Evolutionary conservation across 2,888 invertebrate species (phyloP).

Genomic region (Tillus elongatus): DNA sequence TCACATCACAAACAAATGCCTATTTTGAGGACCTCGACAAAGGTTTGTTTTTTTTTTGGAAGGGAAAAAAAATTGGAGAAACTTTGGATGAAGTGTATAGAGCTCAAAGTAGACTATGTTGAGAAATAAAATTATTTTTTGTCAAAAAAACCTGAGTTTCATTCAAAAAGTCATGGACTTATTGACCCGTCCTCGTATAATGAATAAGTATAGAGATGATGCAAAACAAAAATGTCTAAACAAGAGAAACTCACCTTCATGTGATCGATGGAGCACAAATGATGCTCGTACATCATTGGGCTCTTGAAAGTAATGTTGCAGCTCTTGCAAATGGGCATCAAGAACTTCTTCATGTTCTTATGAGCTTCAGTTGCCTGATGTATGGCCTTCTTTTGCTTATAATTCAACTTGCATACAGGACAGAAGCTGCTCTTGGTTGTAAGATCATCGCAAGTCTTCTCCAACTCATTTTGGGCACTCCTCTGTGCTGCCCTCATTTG

Average conservation of each 20-base stretch:
- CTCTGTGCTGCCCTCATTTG: conserved; percentile 74
- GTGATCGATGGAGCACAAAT: conserved; percentile 72
- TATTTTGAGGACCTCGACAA: too few species aligned
- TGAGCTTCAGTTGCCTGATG: conserved; percentile 75
- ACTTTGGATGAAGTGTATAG: too few species aligned
- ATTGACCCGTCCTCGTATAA: too few species aligned
- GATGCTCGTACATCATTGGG: conserved; percentile 77
- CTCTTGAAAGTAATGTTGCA: conserved; percentile 72
- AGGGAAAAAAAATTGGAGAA: too few species aligned
- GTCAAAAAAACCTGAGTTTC: too few species aligned
- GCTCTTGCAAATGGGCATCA: conserved; percentile 71
- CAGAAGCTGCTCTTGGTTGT: conserved; percentile 40
- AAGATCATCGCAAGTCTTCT: conserved; percentile 55
- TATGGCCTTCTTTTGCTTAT: conserved; percentile 51
- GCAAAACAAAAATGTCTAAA: not conserved
- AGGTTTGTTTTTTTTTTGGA: too few species aligned
- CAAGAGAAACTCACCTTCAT: conserved; percentile 52
- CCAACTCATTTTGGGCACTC: conserved; percentile 66
- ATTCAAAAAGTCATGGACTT: too few species aligned
- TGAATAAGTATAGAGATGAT: not conserved
- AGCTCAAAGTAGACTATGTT: too few species aligned
- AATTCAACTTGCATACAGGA: conserved; percentile 40
- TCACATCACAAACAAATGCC: too few species aligned
- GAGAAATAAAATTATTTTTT: too few species aligned
- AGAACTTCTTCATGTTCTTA: conserved; percentile 74